Evolutionary conservation across 2,797 vertebrate genomes (phyloP), one percentile per base, ranked within the genome.

Genomic region (Zenarchopterus dispar): DNA sequence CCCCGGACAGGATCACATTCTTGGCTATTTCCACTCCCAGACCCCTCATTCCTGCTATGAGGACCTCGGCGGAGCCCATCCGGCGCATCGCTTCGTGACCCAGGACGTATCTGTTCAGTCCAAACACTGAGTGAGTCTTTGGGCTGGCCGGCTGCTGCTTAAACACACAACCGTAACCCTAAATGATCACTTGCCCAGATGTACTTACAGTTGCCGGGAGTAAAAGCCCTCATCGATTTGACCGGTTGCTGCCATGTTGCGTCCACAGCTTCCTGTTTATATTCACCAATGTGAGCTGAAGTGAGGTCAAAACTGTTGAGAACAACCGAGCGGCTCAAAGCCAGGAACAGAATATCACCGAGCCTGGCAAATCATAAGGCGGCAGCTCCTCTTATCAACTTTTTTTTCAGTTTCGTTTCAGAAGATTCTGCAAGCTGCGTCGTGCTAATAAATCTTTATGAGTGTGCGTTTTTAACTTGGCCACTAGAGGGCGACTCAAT

Each of bases 1-100:
- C 93, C 1, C 97, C 96, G 7, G 93, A 92, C 78, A 97, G 87
- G 44, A 95, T 93, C 53, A 97, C 84, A 57, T 96, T 96, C 69
- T 97, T 94, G 75, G 96, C 96, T 43, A 95, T 93, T 73, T 98
- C 96, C 19, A 95, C 95, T 6, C 96, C 96, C 0, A 96, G 91
- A 1, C 96, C 96, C 15, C 84, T 88, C 84, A 97, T 92, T 0
- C 96, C 96, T 11, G 93, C 92, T 2, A 97, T 88, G 48, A 98
- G 92, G 56, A 95, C 94, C 4, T 62, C 70, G 17, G 93, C 82
- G 11, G 6, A 26, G 45, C 70, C 77, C 90, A 97, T 93, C 45
- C 79, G 86, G 56, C 50, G 82, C 88, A 95, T 95, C 0, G 94
- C 94, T 0, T 90, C 91, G 3, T 78, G 83, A 5, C 93, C 96